These are phyloP conservation scores for Pseudomyrmex gracilis DNA, from an alignment of 1,140 invertebrate genomes.

Conservation along the genomic window DNA sequence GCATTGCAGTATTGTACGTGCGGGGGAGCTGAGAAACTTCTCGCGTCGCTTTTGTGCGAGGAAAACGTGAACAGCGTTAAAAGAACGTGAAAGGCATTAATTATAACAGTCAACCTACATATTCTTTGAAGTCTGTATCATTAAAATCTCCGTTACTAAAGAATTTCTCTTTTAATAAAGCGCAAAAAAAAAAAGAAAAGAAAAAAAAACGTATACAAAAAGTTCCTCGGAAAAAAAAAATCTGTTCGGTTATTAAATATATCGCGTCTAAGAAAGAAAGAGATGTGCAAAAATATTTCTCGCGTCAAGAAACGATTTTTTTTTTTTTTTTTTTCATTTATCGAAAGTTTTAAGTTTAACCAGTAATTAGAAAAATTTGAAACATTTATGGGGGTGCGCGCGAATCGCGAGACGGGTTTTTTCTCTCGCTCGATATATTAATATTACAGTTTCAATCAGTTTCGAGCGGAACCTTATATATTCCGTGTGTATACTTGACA, in stretches of 20 bases:
- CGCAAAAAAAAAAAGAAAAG: neutral
- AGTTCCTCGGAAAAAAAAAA: neutral
- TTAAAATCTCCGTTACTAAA: slow-evolving; percentile 20
- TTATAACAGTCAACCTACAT: neutral
- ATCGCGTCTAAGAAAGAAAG: too few species aligned
- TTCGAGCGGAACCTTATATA: neutral
- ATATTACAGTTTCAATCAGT: slow-evolving; percentile 16
- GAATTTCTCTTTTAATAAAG: neutral
- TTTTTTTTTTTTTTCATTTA: neutral
- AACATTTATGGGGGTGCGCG: neutral
- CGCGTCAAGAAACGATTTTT: too few species aligned
- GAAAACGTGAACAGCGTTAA: neutral
- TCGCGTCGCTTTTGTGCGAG: neutral
- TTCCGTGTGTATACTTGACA: slow-evolving; percentile 14
- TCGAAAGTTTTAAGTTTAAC: neutral
- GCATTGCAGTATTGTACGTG: slow-evolving; percentile 8
- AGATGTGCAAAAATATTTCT: too few species aligned
- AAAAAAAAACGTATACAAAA: neutral
- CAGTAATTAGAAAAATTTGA: neutral
- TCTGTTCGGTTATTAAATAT: too few species aligned
- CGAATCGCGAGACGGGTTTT: neutral
- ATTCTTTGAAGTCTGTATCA: neutral
- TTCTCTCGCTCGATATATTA: neutral
- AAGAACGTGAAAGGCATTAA: neutral
- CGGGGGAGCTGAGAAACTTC: neutral